Conservation (phyloP, 2,113 vertebrate species). For the Rhombomys opimus region DNA sequence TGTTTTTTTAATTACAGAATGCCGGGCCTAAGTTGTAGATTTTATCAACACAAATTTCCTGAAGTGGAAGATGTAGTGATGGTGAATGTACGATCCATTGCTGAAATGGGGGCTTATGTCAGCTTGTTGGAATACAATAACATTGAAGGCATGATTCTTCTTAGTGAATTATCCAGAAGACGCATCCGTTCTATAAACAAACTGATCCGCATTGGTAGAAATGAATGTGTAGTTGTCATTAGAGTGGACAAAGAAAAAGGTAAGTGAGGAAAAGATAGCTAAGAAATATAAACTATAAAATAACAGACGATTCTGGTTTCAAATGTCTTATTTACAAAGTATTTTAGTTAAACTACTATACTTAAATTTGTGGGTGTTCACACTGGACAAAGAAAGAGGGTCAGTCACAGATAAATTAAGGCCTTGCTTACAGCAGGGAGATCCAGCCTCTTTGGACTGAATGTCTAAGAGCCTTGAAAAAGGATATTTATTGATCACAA, state of each 20-base stretch:
- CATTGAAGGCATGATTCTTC: slow-evolving; percentile 99
- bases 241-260: slow-evolving; percentile 99
- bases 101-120: slow-evolving; percentile 99
- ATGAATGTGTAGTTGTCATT: slow-evolving; percentile 98
- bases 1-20: slow-evolving; percentile 89
- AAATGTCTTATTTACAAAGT: slow-evolving; percentile 30
- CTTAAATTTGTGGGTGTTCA: not conserved
- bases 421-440: not conserved
- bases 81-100: slow-evolving; percentile 98
- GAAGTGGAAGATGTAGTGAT: slow-evolving; percentile 99
- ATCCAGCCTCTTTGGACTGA: not conserved
- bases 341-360: not conserved
- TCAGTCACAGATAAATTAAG: not conserved
- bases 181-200: slow-evolving; percentile 99
- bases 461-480: not conserved
- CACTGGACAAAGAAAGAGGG: not conserved
- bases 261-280: slow-evolving; percentile 78
- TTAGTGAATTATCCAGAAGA: slow-evolving; percentile 96
- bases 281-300: not conserved
- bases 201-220: slow-evolving; percentile 98
- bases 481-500: not conserved
- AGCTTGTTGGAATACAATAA: slow-evolving; percentile 99
- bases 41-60: slow-evolving; percentile 98
- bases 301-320: slow-evolving; percentile 21
- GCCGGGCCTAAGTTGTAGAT: slow-evolving; percentile 98